phyloP scores from a whole-genome alignment of 2,888 invertebrate species.

The Clusia tigrina region DNA sequence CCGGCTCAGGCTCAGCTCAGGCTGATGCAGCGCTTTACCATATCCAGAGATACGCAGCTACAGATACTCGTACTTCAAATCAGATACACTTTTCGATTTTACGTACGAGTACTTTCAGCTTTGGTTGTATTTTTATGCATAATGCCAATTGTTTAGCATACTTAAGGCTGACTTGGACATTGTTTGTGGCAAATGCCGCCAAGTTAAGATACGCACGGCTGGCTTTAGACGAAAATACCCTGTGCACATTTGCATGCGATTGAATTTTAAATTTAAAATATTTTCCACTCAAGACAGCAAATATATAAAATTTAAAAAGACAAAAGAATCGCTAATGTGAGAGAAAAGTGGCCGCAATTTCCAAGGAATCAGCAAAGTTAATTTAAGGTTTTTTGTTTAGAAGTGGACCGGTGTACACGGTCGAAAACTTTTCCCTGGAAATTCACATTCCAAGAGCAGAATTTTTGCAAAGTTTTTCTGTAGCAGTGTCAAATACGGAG shows the following conservation, averaged over 20 bases:
- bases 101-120: too few species aligned
- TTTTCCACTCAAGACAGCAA: constrained; percentile 26
- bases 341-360: constrained; percentile 24
- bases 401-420: too few species aligned
- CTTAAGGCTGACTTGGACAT: not conserved
- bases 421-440: too few species aligned
- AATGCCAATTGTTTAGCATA: constrained; percentile 6
- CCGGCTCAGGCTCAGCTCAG: not conserved
- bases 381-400: too few species aligned
- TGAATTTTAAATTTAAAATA: constrained; percentile 7
- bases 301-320: constrained; percentile 54
- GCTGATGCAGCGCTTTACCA: not conserved
- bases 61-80: constrained; percentile 61
- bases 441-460: too few species aligned
- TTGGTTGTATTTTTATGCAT: constrained; percentile 4
- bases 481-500: too few species aligned
- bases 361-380: too few species aligned
- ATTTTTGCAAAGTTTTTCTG: too few species aligned
- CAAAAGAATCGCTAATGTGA: constrained; percentile 57
- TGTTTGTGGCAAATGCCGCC: not conserved
- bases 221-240: not conserved
- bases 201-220: constrained; percentile 7
- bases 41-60: constrained; percentile 52
- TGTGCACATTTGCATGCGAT: constrained; percentile 4
- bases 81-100: constrained; percentile 54